These are phyloP conservation scores for Tylochromis polylepis DNA, from an alignment of 2,113 vertebrate species.

Conservation along the genomic window DNA sequence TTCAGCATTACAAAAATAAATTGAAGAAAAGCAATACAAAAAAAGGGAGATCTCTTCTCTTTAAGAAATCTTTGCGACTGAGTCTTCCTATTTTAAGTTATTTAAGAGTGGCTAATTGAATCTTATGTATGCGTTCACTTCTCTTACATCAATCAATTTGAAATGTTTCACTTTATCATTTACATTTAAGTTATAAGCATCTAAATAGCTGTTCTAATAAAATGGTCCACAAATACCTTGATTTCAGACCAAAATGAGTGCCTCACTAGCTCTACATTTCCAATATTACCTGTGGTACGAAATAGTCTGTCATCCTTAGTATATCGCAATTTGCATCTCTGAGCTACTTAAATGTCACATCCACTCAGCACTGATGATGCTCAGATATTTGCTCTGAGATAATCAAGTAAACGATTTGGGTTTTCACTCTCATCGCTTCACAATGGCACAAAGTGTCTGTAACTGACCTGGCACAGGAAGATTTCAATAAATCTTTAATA, in stretches of 20 bases:
- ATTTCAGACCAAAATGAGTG: neutral
- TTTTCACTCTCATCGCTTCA: neutral
- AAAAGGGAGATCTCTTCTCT: accelerated
- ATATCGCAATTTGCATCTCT: conserved; percentile 2
- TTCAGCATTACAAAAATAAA: neutral
- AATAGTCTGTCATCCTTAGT: neutral
- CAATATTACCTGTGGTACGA: neutral
- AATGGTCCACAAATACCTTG: neutral
- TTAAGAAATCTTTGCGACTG: neutral
- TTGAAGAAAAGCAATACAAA: neutral
- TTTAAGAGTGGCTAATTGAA: neutral
- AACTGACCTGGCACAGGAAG: neutral
- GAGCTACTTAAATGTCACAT: conserved; percentile 24
- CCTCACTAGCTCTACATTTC: neutral
- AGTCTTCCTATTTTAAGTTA: neutral
- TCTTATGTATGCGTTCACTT: neutral
- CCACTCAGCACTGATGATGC: neutral
- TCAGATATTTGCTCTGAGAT: conserved; percentile 16
- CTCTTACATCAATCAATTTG: neutral
- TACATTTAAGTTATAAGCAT: neutral
- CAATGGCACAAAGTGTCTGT: conserved; percentile 1
- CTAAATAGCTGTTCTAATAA: neutral
- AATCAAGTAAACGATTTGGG: conserved; percentile 26
- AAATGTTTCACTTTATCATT: neutral
- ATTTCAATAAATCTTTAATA: neutral